Conservation (phyloP, 2,113 vertebrate species). For the Rhinichthys klamathensis region DNA sequence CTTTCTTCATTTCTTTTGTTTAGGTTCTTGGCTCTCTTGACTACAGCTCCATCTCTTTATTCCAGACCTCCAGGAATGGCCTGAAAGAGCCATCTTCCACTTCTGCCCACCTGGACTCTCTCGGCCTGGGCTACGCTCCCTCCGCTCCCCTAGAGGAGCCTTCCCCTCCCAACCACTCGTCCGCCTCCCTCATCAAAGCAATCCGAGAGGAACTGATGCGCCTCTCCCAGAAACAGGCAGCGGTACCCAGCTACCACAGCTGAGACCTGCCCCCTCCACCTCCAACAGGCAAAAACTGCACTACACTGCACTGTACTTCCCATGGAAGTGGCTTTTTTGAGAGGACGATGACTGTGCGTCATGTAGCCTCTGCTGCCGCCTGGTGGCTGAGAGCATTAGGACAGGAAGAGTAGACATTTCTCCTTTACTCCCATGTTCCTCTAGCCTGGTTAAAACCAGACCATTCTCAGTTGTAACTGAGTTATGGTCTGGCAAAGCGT, state of each 20-base stretch:
- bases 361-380: slow-evolving; percentile 26
- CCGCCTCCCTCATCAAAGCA: slow-evolving; percentile 97
- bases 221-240: slow-evolving; percentile 94
- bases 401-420: slow-evolving; percentile 12
- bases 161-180: slow-evolving; percentile 89
- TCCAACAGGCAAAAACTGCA: slow-evolving; percentile 45
- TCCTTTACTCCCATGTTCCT: slow-evolving; percentile 17
- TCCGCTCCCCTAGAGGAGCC: slow-evolving; percentile 83
- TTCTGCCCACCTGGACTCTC: slow-evolving; percentile 78
- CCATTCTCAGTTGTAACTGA: too few relatives aligned
- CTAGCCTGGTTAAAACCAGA: too few relatives aligned
- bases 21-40: slow-evolving; percentile 77
- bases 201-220: slow-evolving; percentile 97
- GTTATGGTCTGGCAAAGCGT: too few relatives aligned
- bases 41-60: slow-evolving; percentile 82
- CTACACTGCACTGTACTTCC: slow-evolving; percentile 74
- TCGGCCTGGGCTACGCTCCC: slow-evolving; percentile 82
- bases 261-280: slow-evolving; percentile 73
- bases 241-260: slow-evolving; percentile 90
- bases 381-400: slow-evolving; percentile 41
- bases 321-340: slow-evolving; percentile 58
- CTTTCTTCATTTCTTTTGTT: background rate
- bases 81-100: slow-evolving; percentile 84
- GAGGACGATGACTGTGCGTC: slow-evolving; percentile 17
- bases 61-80: slow-evolving; percentile 85